Evolutionary conservation across 1,140 invertebrate genomes (phyloP), one percentile per base, ranked within the genome.

Genomic region (Drosophila quadrilineata): DNA sequence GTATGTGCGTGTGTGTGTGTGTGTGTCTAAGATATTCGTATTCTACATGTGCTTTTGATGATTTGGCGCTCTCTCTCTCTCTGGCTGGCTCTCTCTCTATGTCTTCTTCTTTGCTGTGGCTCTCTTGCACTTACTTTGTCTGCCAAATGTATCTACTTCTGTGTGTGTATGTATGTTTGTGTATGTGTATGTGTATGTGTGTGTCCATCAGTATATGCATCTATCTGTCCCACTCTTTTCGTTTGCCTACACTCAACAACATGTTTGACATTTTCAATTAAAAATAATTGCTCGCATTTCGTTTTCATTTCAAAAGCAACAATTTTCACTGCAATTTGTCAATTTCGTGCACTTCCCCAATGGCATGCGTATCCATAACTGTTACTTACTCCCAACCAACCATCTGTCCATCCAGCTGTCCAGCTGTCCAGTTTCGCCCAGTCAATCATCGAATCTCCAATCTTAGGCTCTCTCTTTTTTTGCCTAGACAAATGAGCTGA

Each of bases 261-360:
- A 69, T 77, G 65, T 84, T 85, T 85, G 77, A 84, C 77, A 84
- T 85, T 84, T 84, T 84, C 77, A 84, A 84, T 84, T 84, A 76
- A 85, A 84, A 85, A 82, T 85, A 84, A 84, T 84, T 84, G 77
- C 79, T 84, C 74, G 77, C 77, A 60, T 84, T 84, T 77, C 74
- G 70, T 74, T 84, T 80, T 67, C 46, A 70, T 53, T 71, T 71
- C 65, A 67, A 71, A 60, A 52, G 24, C 68, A 62, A n/a, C n/a
- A 65, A 60, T 77, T 76, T 64, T 58, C 68, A 69, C 69, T 66
- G 73, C 73, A 76, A 82, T 82, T 82, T 82, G 76, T 82, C 76
- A 76, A 73, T 82, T 82, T 67, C 49, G 35, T 54, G 46, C 45
- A 40, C 28, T 17, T 16, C 1, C 28, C 28, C 6, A 36, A 19